Percentiles rank a stretch among this genome's conserved stretches.
phyloP scores from a whole-genome alignment of 2,888 invertebrate genomes.

The Tortricodes alternella region DNA sequence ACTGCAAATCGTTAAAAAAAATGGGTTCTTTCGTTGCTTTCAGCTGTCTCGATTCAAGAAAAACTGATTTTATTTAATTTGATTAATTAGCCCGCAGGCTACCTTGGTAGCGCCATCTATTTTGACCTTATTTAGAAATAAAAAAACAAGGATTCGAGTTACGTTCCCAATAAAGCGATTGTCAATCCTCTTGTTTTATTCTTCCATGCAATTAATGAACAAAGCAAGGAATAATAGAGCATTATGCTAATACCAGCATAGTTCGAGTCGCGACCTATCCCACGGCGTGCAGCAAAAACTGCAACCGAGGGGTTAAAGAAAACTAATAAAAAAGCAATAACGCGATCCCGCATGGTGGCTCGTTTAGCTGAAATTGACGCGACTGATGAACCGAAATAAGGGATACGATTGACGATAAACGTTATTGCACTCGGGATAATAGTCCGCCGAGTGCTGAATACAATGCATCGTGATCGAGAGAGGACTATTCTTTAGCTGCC shows the following conservation, averaged over 20 bases:
- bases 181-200: no score
- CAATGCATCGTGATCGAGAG: conserved; percentile 7
- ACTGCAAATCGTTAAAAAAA: no score
- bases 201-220: conserved; percentile 51
- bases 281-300: conserved; percentile 76
- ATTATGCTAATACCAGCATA: conserved; percentile 83
- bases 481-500: background rate
- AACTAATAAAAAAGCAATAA: conserved; percentile 82
- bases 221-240: conserved; percentile 59
- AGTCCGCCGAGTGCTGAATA: background rate
- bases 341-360: conserved; percentile 80
- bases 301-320: conserved; percentile 67
- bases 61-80: no score
- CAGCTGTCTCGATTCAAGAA: no score
- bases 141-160: no score
- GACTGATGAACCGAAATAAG: conserved; percentile 71
- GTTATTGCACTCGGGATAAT: conserved; percentile 20
- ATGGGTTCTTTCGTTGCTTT: no score
- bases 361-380: conserved; percentile 76
- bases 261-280: conserved; percentile 71
- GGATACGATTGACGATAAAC: conserved; percentile 38
- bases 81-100: no score
- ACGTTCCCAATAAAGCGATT: no score
- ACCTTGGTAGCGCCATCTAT: no score
- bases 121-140: no score